phyloP scores from a whole-genome alignment of 2,888 invertebrate species.

The Leptarthrus brevirostris region DNA sequence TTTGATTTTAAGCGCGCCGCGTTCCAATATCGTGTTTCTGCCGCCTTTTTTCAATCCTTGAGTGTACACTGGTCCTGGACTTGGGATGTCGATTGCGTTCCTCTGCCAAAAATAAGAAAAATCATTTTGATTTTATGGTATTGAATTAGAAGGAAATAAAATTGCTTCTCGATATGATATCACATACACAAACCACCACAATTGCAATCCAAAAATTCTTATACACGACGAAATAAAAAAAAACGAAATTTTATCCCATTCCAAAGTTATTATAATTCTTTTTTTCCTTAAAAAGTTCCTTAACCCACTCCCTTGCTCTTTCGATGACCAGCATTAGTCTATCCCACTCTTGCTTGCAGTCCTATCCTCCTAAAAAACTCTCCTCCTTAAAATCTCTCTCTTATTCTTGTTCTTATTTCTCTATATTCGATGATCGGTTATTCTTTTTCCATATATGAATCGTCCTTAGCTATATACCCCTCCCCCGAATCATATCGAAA shows the following conservation, averaged over 20 bases:
- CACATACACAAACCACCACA: not conserved
- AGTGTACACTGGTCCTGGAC: slow-evolving; percentile 1
- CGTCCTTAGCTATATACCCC: slow-evolving; percentile 15
- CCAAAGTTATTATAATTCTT: slow-evolving; percentile 7
- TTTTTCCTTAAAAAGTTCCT: slow-evolving; percentile 20
- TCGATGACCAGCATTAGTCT: not conserved
- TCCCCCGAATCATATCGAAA: slow-evolving; percentile 10
- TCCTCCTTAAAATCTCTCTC: slow-evolving; percentile 46
- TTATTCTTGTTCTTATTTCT: slow-evolving; percentile 50
- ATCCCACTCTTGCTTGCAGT: not conserved
- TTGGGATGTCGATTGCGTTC: slow-evolving; percentile 20
- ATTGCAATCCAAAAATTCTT: not conserved
- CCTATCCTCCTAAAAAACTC: slow-evolving; percentile 26
- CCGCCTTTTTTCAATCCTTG: slow-evolving; percentile 3
- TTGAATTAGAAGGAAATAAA: not conserved
- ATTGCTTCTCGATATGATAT: not conserved
- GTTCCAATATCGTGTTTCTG: no score
- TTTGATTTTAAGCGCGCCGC: no score
- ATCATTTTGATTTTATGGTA: not conserved
- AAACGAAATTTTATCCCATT: slow-evolving; percentile 16
- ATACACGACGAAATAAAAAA: slow-evolving; percentile 4
- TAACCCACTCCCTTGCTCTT: slow-evolving; percentile 4
- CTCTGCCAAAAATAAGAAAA: slow-evolving; percentile 13
- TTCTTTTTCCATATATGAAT: slow-evolving; percentile 39
- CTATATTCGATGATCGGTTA: slow-evolving; percentile 47